Conservation (phyloP, 1,140 invertebrate species). For the Hylaeus anthracinus region DNA sequence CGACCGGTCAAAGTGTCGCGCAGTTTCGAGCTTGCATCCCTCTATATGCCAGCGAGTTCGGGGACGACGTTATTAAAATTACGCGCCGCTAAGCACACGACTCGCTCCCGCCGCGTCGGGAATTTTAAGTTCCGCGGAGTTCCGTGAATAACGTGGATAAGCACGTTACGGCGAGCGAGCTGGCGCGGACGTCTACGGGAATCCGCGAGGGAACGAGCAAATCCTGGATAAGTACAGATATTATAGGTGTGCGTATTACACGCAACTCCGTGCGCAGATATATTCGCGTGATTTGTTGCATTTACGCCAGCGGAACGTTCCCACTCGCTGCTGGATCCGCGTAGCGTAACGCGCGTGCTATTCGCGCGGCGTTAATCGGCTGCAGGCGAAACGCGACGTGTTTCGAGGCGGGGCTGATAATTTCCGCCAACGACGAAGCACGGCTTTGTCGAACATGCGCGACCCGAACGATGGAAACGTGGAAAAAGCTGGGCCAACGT, state of each 20-base stretch:
- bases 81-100: slow-evolving; percentile 17
- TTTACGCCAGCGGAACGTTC: neutral
- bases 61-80: slow-evolving; percentile 29
- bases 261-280: neutral
- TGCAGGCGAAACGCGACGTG: neutral
- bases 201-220: neutral
- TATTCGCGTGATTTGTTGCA: slow-evolving; percentile 13
- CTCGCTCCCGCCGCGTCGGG: neutral
- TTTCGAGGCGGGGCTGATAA: neutral
- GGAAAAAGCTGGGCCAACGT: neutral
- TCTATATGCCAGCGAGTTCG: neutral
- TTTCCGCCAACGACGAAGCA: neutral
- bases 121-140: slow-evolving; percentile 20
- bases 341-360: neutral
- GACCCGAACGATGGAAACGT: neutral
- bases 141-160: slow-evolving; percentile 16
- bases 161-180: slow-evolving; percentile 15
- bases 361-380: slow-evolving; percentile 7
- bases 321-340: neutral
- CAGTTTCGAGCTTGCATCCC: neutral
- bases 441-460: neutral
- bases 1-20: slow-evolving; percentile 1
- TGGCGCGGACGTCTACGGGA: neutral
- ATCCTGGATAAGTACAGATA: slow-evolving; percentile 24
- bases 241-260: slow-evolving; percentile 22